Evolutionary conservation across 2,113 vertebrate species (phyloP).

Genomic region (Phalacrocorax brasilianus): DNA sequence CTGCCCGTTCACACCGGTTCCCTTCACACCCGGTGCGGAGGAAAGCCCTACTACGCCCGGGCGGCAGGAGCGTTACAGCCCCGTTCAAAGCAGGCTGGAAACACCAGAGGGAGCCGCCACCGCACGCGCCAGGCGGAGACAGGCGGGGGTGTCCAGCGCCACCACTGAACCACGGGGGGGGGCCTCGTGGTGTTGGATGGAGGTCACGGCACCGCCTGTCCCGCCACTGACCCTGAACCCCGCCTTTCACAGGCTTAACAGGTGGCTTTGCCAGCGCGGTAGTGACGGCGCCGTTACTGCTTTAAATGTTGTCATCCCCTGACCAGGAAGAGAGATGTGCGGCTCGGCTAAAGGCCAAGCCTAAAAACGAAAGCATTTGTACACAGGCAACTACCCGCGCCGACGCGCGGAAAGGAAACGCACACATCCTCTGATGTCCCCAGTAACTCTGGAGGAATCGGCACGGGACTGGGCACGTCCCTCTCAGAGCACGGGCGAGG

Average conservation of each 20-base stretch:
- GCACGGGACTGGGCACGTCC: no score
- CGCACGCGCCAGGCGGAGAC: not conserved
- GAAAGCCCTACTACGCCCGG: not conserved
- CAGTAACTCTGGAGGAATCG: not conserved
- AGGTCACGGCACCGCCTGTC: not conserved
- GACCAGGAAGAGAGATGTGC: not conserved
- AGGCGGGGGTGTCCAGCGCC: accelerated
- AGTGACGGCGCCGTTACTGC: no score
- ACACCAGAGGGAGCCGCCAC: not conserved
- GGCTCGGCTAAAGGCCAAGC: accelerated
- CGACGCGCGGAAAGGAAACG: accelerated
- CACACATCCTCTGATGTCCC: not conserved
- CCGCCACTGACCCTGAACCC: not conserved
- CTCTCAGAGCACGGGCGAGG: not conserved
- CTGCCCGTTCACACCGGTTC: not conserved
- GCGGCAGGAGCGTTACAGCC: not conserved
- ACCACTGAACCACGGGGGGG: not conserved
- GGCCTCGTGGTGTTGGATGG: not conserved
- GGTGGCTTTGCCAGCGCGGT: not conserved
- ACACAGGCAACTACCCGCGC: accelerated
- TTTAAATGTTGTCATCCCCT: not conserved
- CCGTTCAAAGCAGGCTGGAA: not conserved
- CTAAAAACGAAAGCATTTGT: not conserved
- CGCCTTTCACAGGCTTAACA: not conserved
- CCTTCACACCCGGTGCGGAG: not conserved